Percentiles rank a stretch among this genome's conserved stretches.
These are phyloP conservation scores for Harpagoxenus sublaevis DNA, from an alignment of 2,888 invertebrate species.

Conservation along the genomic window DNA sequence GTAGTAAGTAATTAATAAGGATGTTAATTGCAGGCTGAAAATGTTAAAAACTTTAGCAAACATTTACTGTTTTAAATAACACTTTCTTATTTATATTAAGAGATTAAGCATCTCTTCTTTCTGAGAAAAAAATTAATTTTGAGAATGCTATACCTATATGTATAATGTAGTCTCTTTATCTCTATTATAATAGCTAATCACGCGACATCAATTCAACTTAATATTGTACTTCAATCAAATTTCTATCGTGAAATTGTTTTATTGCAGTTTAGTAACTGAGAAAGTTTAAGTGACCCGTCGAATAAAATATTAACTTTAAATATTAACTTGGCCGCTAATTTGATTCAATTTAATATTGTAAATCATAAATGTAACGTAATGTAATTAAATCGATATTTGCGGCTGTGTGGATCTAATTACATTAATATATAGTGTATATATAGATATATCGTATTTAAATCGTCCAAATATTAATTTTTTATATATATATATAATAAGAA, in stretches of 20 bases:
- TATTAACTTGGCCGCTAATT: not conserved
- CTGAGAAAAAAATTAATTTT: not conserved
- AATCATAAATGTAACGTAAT: not conserved
- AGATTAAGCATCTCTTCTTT: not conserved
- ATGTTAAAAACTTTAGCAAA: not conserved
- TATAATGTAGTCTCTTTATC: not conserved
- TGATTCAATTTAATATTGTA: slow-evolving; percentile 10
- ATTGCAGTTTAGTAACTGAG: not conserved
- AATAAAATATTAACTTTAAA: not conserved
- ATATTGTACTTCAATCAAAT: not conserved
- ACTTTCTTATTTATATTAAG: not conserved
- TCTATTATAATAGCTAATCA: not conserved
- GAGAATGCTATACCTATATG: not conserved
- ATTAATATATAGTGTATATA: not conserved
- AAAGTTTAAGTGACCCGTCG: not conserved
- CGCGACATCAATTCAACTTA: not conserved
- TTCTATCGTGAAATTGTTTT: not conserved
- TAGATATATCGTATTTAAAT: not conserved
- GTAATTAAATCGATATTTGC: not conserved
- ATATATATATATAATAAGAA: not conserved
- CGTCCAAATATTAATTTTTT: not conserved
- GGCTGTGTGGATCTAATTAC: not conserved
- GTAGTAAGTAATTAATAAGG: not conserved
- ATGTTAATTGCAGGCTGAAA: not conserved
- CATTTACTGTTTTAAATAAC: not conserved